Evolutionary conservation across 53 echinoderm and acorn worm species (phyloP), one percentile per base, ranked within the genome.

Genomic region (Actinopyga echinites): DNA sequence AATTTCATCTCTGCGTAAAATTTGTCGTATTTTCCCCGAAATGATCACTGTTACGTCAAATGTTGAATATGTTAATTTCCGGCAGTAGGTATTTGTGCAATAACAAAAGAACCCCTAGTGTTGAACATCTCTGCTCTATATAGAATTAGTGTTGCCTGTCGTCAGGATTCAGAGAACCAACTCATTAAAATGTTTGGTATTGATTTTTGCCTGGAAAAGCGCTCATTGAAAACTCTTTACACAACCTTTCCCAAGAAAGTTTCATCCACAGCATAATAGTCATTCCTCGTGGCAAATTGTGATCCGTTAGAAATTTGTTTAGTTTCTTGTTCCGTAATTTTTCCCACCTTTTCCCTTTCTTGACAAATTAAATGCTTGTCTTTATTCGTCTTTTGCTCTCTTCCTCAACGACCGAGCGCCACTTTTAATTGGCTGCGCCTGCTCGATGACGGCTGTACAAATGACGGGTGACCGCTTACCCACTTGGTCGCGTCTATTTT

Each of bases 191-290:
- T 44, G 2, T 71, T 9, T 44, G 22, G n/a, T 71, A 71, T 71
- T 44, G 71, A 71, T 71, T 71, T 40, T 71, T 71, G 15, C 71
- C 0, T 25, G 71, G 15, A 44, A 40, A 43, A n/a, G 12, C 36
- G n/a, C 71, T 71, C 71, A 71, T 71, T 44, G 71, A 44, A 71
- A 71, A 11, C 71, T 71, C 40, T 71, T 71, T 71, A 71, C 21
- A 25, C 6, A 28, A 40, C 17, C 37, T 42, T 43, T 71, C 26
- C 26, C 24, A 13, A 22, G 22, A 68, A 68, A 68, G 5, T 33
- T 67, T 66, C 37, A 20, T 36, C 33, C 19, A 32, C 33, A 49
- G 19, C 33, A 71, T 71, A 71, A 71, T 71, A 43, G 71, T 25
- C 25, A 71, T 26, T 44, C 71, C 71, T 71, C 42, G 25, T 28